Evolutionary conservation across 2,797 vertebrate genomes (phyloP), one percentile per base, ranked within the genome.

Genomic region (Perodicticus potto): DNA sequence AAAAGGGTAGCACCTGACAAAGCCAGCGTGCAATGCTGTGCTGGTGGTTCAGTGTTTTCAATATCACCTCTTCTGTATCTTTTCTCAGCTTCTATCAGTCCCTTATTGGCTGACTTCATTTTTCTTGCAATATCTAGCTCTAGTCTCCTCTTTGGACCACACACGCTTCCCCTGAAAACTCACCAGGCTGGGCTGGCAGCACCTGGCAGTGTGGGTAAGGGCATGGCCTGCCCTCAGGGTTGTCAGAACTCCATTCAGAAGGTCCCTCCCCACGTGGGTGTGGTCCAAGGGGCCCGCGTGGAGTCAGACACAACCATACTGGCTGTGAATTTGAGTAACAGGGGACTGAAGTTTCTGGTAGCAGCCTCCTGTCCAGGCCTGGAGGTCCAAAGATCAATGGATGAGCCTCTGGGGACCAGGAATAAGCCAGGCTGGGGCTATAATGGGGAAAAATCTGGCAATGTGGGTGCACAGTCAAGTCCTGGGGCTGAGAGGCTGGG

Each of bases 111-210:
- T 91, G 69, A 88, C 37, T 82, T 86, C 59, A 57, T 17, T 63
- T 37, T 5, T 49, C 86, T 59, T 70, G 22, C 73, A 70, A 63
- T 29, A 80, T 9, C 53, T 88, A 93, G 73, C 69, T 95, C 63
- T 43, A 32, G 4, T 53, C 5, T 43, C 86, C 13, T 67, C 55
- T 78, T 72, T 92, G 67, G 9, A 78, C 45, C 81, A 89, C 16
- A 61, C 65, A 74, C 17, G 12, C 65, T 83, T 76, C 70, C 84
- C 70, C 65, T 73, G 25, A 53, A 93, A 74, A 99, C 99, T 98
- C 98, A 99, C 99, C 99, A 98, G 99, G 99, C 98, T 99, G 98
- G 95, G 98, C 98, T 98, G 94, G 99, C 97, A 98, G 98, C 95
- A 99, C 98, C 59, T 99, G 99, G 99, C 98, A 99, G 98, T 98